Evolutionary conservation across 2,888 invertebrate genomes (phyloP).

Genomic region (Hyles lineata): DNA sequence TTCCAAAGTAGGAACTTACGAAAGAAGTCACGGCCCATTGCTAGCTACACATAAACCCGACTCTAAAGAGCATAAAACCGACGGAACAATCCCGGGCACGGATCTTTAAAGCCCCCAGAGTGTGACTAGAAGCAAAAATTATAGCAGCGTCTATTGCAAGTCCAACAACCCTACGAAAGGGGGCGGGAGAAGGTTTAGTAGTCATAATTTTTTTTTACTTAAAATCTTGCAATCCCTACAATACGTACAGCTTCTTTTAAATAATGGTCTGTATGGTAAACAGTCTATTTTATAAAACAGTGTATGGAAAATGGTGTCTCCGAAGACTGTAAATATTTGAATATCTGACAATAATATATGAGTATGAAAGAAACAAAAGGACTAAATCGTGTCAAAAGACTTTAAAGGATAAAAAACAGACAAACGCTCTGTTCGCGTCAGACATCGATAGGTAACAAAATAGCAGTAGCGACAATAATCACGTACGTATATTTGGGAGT

Average conservation of each 20-base stretch:
- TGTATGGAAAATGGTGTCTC: too few species aligned
- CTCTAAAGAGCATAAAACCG: conserved; percentile 14
- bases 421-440: not conserved
- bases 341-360: not conserved
- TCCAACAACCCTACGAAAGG: conserved; percentile 42
- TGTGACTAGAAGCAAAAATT: conserved; percentile 60
- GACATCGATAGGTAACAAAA: not conserved
- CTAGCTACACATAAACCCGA: conserved; percentile 5
- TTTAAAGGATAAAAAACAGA: conserved; percentile 7
- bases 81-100: conserved; percentile 16
- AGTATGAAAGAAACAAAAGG: not conserved
- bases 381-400: not conserved
- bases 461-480: not conserved
- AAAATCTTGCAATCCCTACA: not conserved
- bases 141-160: conserved; percentile 46
- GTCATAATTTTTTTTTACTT: conserved; percentile 43
- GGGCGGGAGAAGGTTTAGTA: conserved; percentile 51
- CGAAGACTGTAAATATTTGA: too few species aligned
- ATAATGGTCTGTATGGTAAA: not conserved
- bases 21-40: conserved; percentile 8
- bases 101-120: conserved; percentile 42
- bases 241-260: not conserved
- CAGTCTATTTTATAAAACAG: not conserved
- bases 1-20: not conserved
- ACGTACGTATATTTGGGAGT: not conserved